Percentiles rank a stretch among this genome's conserved stretches.
Evolutionary conservation across 2,888 invertebrate genomes (phyloP).

Genomic region (Thymelicus lineola): DNA sequence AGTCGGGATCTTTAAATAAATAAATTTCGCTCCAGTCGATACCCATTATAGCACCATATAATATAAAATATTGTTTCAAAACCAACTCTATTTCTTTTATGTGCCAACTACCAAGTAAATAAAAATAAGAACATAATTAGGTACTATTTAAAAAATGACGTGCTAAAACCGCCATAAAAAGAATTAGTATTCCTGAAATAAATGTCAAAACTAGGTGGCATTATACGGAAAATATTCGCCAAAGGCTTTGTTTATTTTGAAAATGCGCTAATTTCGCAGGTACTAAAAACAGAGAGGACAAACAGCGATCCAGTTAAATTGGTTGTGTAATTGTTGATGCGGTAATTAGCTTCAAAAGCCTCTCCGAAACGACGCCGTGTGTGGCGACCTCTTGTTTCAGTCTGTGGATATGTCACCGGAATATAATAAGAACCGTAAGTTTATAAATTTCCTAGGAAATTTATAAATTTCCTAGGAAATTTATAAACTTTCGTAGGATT

Average conservation of each 20-base stretch:
- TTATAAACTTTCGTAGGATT: no score
- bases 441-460: no score
- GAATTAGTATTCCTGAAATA: neutral
- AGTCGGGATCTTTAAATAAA: no score
- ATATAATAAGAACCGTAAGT: no score
- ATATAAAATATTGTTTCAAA: no score
- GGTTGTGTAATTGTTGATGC: conserved; percentile 48
- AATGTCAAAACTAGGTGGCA: conserved; percentile 25
- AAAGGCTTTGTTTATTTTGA: conserved; percentile 39
- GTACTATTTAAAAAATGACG: no score
- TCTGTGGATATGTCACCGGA: conserved; percentile 21
- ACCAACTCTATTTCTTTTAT: no score
- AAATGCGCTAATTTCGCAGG: conserved; percentile 26
- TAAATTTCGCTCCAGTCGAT: no score
- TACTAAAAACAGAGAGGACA: conserved; percentile 35
- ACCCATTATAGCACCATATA: no score
- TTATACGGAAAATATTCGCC: conserved; percentile 19
- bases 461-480: no score
- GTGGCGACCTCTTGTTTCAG: conserved; percentile 49
- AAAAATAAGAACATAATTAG: no score
- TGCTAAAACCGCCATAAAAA: neutral
- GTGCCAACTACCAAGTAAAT: no score
- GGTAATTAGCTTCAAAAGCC: conserved; percentile 59
- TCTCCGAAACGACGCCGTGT: conserved; percentile 54
- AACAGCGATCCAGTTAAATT: conserved; percentile 44